Evolutionary conservation across 2,113 vertebrate genomes (phyloP).

Genomic region (Ictidomys tridecemlineatus): DNA sequence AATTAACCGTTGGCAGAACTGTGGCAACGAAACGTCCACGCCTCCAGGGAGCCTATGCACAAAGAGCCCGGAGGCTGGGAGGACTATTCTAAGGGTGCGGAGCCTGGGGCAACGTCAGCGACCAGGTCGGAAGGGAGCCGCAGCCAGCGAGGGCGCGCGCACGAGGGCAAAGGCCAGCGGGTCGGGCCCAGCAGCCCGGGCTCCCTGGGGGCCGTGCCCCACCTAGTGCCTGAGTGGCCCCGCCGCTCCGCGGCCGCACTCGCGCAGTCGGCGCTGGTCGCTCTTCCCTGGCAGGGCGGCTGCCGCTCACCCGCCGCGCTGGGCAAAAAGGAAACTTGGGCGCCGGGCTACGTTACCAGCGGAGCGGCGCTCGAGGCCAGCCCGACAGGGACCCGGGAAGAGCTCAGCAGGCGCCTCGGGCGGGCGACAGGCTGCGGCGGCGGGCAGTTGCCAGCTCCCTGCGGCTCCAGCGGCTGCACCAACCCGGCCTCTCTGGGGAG

Average conservation of each 20-base stretch:
- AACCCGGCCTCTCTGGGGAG: not conserved
- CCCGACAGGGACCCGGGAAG: not conserved
- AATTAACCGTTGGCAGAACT: not conserved
- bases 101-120: not conserved
- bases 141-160: not conserved
- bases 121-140: not conserved
- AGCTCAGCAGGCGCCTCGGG: too few species aligned
- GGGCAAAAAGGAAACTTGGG: not conserved
- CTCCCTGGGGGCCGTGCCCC: too few species aligned
- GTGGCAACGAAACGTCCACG: not conserved
- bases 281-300: not conserved
- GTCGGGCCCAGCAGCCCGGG: too few species aligned
- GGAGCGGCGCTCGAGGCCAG: not conserved
- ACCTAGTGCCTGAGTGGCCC: not conserved
- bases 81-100: not conserved
- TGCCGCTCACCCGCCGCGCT: not conserved
- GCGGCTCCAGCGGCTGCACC: not conserved
- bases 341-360: not conserved
- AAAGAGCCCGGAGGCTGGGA: not conserved
- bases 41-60: not conserved
- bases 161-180: too few species aligned
- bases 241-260: not conserved
- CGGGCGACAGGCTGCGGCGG: too few species aligned
- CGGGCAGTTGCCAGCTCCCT: conserved; percentile 48
- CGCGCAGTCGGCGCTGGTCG: too few species aligned